Percentiles rank a stretch among this genome's conserved stretches.
Evolutionary conservation across 2,797 vertebrate species (phyloP).

Genomic region (Pelochelys cantorii): DNA sequence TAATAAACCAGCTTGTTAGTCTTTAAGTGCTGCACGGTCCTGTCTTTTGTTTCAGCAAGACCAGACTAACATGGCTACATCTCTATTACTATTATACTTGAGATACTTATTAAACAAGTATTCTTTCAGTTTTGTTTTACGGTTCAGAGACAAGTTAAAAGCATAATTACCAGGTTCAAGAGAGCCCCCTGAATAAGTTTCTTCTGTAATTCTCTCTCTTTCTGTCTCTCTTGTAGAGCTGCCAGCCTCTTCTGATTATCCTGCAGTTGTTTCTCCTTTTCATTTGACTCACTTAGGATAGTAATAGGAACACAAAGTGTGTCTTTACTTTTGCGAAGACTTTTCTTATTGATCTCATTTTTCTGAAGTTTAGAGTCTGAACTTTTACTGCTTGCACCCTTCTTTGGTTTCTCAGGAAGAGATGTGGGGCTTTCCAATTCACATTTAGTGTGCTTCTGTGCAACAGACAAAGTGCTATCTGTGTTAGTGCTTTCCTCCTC

Average conservation of each 20-base stretch:
- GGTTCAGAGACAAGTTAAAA: background rate
- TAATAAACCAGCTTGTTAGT: no score
- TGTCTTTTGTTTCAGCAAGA: no score
- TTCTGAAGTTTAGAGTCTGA: background rate
- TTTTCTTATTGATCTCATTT: background rate
- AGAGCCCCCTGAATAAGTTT: slow-evolving; percentile 91
- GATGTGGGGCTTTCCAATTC: background rate
- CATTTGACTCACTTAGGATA: background rate
- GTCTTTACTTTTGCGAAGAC: background rate
- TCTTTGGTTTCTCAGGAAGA: background rate
- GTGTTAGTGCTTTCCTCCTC: background rate
- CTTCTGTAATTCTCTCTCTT: slow-evolving; percentile 87
- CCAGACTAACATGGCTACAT: no score
- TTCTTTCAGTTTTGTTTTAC: background rate
- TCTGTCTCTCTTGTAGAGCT: slow-evolving; percentile 88
- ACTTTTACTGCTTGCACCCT: background rate
- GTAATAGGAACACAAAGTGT: background rate
- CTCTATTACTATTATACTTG: background rate
- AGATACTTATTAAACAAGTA: background rate
- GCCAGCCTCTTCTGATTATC: slow-evolving; percentile 92
- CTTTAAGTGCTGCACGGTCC: no score
- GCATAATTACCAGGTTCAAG: slow-evolving; percentile 86
- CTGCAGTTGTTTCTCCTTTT: slow-evolving; percentile 78
- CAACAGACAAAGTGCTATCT: background rate
- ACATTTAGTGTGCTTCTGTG: rapidly evolving